Evolutionary conservation across 2,113 vertebrate genomes (phyloP).

Genomic region (Trochalopteron elliotii): DNA sequence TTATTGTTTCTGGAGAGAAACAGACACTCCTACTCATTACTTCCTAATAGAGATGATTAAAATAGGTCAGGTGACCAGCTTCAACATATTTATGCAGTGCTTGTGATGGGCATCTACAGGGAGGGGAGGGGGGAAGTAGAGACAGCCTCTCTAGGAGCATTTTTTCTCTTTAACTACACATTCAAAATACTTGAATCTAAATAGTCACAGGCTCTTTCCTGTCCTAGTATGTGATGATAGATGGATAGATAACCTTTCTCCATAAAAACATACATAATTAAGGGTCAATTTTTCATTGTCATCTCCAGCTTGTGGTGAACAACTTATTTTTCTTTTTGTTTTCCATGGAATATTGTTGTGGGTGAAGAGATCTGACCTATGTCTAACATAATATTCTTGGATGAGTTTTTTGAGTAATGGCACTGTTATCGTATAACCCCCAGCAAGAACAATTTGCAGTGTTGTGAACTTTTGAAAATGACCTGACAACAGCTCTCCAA

Average conservation of each 20-base stretch:
- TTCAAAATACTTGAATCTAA: slow-evolving; percentile 3
- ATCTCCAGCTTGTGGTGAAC: neutral
- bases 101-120: neutral
- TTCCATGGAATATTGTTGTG: neutral
- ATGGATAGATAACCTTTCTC: slow-evolving; percentile 46
- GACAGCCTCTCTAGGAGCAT: neutral
- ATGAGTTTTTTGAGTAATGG: neutral
- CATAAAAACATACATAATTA: slow-evolving; percentile 18
- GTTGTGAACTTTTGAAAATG: slow-evolving; percentile 28
- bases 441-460: slow-evolving; percentile 48
- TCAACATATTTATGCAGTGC: neutral
- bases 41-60: neutral
- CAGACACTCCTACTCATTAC: neutral
- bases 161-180: neutral
- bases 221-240: slow-evolving; percentile 6
- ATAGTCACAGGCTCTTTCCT: slow-evolving; percentile 9
- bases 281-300: slow-evolving; percentile 9
- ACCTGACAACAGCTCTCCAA: slow-evolving; percentile 45
- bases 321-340: neutral
- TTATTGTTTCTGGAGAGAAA: neutral
- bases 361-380: neutral
- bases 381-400: neutral
- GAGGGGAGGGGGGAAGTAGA: neutral
- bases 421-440: slow-evolving; percentile 10
- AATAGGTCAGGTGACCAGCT: neutral